These are phyloP conservation scores for Holcopasites calliopsidis DNA, from an alignment of 1,140 invertebrate genomes.

Conservation along the genomic window DNA sequence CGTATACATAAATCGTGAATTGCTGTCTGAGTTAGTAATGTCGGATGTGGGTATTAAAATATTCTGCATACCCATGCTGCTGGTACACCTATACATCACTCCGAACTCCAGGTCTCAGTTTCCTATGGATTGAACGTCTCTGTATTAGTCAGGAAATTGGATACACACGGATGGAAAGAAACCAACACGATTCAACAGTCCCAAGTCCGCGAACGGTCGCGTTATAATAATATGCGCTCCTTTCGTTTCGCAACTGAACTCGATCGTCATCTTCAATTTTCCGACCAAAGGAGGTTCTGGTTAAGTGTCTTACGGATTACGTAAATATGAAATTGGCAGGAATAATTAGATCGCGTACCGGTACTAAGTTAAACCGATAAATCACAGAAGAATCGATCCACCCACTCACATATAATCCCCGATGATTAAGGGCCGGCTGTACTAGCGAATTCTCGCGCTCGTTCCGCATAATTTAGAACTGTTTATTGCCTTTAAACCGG, in stretches of 20 bases:
- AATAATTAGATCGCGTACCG: slow-evolving; percentile 26
- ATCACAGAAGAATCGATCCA: slow-evolving; percentile 39
- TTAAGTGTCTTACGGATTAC: neutral
- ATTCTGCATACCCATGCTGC: slow-evolving; percentile 44
- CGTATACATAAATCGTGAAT: slow-evolving; percentile 47
- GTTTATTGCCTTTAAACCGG: slow-evolving; percentile 22
- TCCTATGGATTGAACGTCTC: slow-evolving; percentile 47
- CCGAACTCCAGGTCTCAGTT: slow-evolving; percentile 42
- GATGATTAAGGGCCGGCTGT: slow-evolving; percentile 47
- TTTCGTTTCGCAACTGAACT: neutral
- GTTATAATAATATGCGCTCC: slow-evolving; percentile 31
- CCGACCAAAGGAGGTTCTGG: too few species aligned
- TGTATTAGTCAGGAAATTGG: slow-evolving; percentile 49
- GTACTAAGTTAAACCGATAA: slow-evolving; percentile 38
- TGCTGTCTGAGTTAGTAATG: slow-evolving; percentile 34
- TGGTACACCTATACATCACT: slow-evolving; percentile 38
- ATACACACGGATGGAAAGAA: slow-evolving; percentile 44
- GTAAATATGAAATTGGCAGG: slow-evolving; percentile 28
- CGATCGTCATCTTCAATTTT: too few species aligned
- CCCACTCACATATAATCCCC: slow-evolving; percentile 33
- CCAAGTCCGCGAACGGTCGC: neutral
- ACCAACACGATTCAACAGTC: slow-evolving; percentile 41
- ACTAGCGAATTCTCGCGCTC: slow-evolving; percentile 14
- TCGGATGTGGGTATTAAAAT: slow-evolving; percentile 55
- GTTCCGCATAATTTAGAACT: slow-evolving; percentile 15